These are phyloP conservation scores for Philypnodon macrostomus DNA, from an alignment of 2,797 vertebrate genomes.

Conservation along the genomic window DNA sequence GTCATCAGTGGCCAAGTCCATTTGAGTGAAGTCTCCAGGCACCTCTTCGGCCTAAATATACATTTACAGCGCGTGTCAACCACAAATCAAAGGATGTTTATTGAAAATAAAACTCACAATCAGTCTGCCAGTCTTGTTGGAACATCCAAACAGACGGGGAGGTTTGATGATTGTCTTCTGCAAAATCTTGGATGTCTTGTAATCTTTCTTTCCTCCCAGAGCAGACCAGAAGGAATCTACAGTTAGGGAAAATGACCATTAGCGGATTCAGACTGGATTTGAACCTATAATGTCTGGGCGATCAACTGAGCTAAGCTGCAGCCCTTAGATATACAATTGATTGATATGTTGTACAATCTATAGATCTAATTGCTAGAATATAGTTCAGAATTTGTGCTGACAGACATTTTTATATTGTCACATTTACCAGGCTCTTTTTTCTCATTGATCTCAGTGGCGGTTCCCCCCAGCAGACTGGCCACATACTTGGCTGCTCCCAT, in stretches of 20 bases:
- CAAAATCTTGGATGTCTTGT: constrained; percentile 71
- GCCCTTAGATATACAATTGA: too few species aligned
- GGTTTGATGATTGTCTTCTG: constrained; percentile 41
- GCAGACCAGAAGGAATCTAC: constrained; percentile 72
- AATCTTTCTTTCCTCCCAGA: constrained; percentile 73
- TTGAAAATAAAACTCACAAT: constrained; percentile 55
- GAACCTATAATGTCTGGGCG: too few species aligned
- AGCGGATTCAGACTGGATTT: too few species aligned
- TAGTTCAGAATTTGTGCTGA: too few species aligned
- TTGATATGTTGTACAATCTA: too few species aligned
- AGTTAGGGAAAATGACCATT: not conserved
- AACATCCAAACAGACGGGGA: constrained; percentile 74
- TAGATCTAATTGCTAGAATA: too few species aligned
- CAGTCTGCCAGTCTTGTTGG: constrained; percentile 77
- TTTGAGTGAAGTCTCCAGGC: constrained; percentile 70
- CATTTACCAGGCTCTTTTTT: constrained; percentile 68
- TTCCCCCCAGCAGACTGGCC: constrained; percentile 58
- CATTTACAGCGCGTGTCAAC: too few species aligned
- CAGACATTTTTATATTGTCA: too few species aligned
- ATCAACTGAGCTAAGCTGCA: too few species aligned
- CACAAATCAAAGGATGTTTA: too few species aligned
- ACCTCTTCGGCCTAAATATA: constrained; percentile 73
- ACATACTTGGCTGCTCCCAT: constrained; percentile 60
- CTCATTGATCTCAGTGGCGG: constrained; percentile 57
- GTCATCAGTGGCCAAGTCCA: constrained; percentile 75